A percentile compares a stretch with the other conserved stretches of the same genome.
Conservation (phyloP, 2,888 invertebrate genomes). For the Agrenia bidenticulata region DNA sequence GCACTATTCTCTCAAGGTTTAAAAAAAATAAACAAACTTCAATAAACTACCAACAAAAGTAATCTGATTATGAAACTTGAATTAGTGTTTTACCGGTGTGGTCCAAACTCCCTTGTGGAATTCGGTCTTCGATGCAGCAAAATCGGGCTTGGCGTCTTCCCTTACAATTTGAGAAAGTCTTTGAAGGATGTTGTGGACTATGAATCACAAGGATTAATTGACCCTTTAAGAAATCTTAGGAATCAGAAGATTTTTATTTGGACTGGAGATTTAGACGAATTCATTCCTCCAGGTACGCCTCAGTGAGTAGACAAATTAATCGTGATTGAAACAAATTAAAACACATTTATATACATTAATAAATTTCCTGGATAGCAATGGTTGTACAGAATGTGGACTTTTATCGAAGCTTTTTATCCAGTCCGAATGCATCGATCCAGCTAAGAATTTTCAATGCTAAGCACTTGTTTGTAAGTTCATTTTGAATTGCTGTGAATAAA, state of each 20-base stretch:
- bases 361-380: too few relatives aligned
- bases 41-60: not conserved
- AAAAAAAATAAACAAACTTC: not conserved
- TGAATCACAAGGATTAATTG: conserved; percentile 38
- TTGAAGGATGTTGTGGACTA: conserved; percentile 37
- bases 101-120: conserved; percentile 37
- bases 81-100: conserved; percentile 48
- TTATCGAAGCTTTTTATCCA: conserved; percentile 33
- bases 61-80: not conserved
- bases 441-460: conserved; percentile 32
- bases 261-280: conserved; percentile 44
- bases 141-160: conserved; percentile 35
- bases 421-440: conserved; percentile 19
- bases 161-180: conserved; percentile 35
- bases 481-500: too few relatives aligned
- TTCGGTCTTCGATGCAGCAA: conserved; percentile 47
- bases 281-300: conserved; percentile 43
- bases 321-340: too few relatives aligned
- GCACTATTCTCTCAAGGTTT: conserved; percentile 49
- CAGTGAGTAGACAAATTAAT: conserved; percentile 9
- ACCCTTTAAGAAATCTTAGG: conserved; percentile 34
- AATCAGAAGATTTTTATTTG: conserved; percentile 44
- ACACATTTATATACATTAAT: too few relatives aligned
- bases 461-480: conserved; percentile 43
- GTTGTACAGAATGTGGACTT: conserved; percentile 42